These are phyloP conservation scores for Choristoneura fumiferana DNA, from an alignment of 1,140 invertebrate species.

Conservation along the genomic window DNA sequence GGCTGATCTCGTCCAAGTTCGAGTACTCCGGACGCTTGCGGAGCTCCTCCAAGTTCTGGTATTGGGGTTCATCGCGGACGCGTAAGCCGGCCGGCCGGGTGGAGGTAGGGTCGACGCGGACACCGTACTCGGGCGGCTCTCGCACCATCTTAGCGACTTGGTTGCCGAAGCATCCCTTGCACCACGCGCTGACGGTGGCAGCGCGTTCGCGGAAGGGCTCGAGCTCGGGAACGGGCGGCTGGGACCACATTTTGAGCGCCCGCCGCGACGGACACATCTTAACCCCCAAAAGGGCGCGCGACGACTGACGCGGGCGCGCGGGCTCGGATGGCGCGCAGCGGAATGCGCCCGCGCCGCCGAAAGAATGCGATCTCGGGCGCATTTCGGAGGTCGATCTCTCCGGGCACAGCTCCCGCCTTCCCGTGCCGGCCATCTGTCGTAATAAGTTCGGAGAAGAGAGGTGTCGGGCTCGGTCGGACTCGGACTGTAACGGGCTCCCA, in stretches of 20 bases:
- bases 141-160: conserved; percentile 64
- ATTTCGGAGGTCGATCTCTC: conserved; percentile 77
- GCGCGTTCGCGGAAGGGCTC: conserved; percentile 57
- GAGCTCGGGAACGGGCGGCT: conserved; percentile 65
- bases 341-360: conserved; percentile 76
- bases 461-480: conserved; percentile 45
- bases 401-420: conserved; percentile 64
- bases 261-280: conserved; percentile 76
- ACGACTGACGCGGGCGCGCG: conserved; percentile 71
- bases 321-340: conserved; percentile 67
- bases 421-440: conserved; percentile 69
- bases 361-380: conserved; percentile 78
- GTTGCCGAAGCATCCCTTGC: conserved; percentile 46
- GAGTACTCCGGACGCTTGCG: conserved; percentile 71
- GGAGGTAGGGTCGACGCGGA: conserved; percentile 59
- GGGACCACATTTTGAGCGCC: conserved; percentile 66
- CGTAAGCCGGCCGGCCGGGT: conserved; percentile 50
- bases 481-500: conserved; percentile 63
- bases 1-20: conserved; percentile 71
- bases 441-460: conserved; percentile 67
- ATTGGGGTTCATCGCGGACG: conserved; percentile 64
- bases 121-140: conserved; percentile 60
- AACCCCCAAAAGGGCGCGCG: conserved; percentile 77
- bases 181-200: conserved; percentile 43
- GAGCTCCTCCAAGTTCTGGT: conserved; percentile 70